Evolutionary conservation across 2,888 invertebrate species (phyloP), one percentile per base, ranked within the genome.

Genomic region (Sceliomorpha sp.): DNA sequence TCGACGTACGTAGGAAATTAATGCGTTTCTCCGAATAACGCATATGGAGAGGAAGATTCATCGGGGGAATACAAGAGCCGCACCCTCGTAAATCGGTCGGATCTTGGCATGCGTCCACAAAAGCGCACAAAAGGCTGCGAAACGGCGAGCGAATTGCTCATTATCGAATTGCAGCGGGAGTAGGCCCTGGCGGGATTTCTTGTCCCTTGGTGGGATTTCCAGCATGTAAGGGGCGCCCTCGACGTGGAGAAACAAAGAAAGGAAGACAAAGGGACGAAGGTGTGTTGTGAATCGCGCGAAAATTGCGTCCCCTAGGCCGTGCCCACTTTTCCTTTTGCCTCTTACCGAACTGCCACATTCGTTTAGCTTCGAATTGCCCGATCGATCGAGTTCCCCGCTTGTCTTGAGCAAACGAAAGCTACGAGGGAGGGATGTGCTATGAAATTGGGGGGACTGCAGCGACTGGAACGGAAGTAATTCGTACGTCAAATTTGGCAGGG

Each of bases 71-170:
- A 13, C 9, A 44, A 20, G 34, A 34, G 36, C 15, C 42, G 48
- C 34, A 34, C 64, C 55, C 56, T 56, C 50, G 44, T 56, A 56
- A 58, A 50, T 45, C 44, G 66, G 73, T 59, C 39, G 17, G 62
- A 39, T 48, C 44, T 39, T 70, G 80, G 74, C 79, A 81, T 80
- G 80, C 78, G 80, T 74, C 73, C 73, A 69, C 72, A 66, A 67
- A 78, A 74, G 78, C 70, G 67, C 73, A 83, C 79, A 84, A 83
- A 82, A 81, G 81, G 72, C 81, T 78, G 79, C 75, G 75, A 85
- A 80, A 83, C 81, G 80, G 80, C 74, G 77, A 81, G 78, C 80
- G 78, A 84, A 84, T 83, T 79, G 81, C 82, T 83, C 80, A 81
- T 84, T 82, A 82, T 78, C 75, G 79, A 79, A 79, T 78, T 58